Percentiles rank a stretch among this genome's conserved stretches.
These are phyloP conservation scores for Spodoptera frugiperda DNA, from an alignment of 1,140 invertebrate genomes.

Conservation along the genomic window DNA sequence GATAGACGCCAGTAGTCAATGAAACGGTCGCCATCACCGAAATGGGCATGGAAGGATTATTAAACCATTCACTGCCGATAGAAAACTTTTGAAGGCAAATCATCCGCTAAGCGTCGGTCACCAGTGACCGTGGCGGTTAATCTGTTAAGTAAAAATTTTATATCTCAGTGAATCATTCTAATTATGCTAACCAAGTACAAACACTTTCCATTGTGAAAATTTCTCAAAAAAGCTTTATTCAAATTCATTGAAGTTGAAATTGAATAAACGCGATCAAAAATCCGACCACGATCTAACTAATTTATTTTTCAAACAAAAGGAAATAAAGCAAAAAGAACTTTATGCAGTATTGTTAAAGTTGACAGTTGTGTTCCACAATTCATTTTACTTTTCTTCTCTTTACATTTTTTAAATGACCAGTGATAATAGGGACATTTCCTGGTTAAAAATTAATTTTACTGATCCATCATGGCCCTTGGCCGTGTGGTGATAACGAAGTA, in stretches of 20 bases:
- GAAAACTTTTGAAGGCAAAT: too few species aligned
- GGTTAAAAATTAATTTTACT: too few species aligned
- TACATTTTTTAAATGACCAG: not conserved
- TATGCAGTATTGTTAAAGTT: constrained; percentile 11
- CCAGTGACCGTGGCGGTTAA: too few species aligned
- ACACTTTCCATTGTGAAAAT: constrained; percentile 23
- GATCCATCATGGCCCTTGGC: too few species aligned
- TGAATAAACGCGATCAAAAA: not conserved
- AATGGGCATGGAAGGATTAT: too few species aligned
- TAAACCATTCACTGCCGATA: too few species aligned
- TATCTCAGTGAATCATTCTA: not conserved
- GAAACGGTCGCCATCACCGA: too few species aligned
- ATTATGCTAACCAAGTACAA: constrained; percentile 5
- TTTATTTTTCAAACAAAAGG: not conserved
- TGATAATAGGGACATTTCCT: not conserved
- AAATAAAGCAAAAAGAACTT: not conserved
- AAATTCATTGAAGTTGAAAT: constrained; percentile 5
- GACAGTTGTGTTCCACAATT: not conserved
- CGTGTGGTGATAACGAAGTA: too few species aligned
- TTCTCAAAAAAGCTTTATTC: constrained; percentile 10
- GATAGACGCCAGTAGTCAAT: too few species aligned
- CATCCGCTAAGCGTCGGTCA: too few species aligned
- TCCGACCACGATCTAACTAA: constrained; percentile 10
- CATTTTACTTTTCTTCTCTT: not conserved
- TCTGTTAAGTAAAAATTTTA: too few species aligned